A percentile compares a stretch with the other conserved stretches of the same genome.
Conservation (phyloP, 2,113 vertebrate genomes). For the Colossoma macropomum region DNA sequence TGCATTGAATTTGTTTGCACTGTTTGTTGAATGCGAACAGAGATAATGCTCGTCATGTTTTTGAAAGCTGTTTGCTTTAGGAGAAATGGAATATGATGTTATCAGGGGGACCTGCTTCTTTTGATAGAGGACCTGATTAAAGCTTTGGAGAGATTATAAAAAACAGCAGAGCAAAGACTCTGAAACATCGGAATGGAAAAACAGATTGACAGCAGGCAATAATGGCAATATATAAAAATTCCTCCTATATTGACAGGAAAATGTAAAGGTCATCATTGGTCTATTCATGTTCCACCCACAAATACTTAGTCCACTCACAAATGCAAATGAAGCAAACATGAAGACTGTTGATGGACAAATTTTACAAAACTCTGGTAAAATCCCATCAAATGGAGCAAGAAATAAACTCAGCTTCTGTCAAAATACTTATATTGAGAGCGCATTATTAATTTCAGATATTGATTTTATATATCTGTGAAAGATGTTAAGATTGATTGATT, state of each 20-base stretch:
- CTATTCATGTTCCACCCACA: not conserved
- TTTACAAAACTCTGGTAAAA: too few species aligned
- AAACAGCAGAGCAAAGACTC: not conserved
- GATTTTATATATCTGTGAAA: too few species aligned
- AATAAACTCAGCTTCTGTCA: too few species aligned
- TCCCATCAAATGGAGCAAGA: too few species aligned
- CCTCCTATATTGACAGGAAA: not conserved
- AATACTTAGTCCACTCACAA: too few species aligned
- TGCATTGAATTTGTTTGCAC: conserved; percentile 11
- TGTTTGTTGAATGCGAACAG: not conserved
- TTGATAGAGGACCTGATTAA: not conserved
- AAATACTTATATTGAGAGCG: too few species aligned
- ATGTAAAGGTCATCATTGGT: not conserved
- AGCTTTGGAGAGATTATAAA: not conserved
- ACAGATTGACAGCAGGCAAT: not conserved
- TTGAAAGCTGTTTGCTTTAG: conserved; percentile 6
- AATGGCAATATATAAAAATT: not conserved
- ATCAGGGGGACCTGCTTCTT: not conserved
- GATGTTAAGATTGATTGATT: too few species aligned
- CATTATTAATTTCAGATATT: too few species aligned
- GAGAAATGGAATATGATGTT: conserved; percentile 1
- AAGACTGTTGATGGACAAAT: too few species aligned
- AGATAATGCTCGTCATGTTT: not conserved
- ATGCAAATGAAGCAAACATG: too few species aligned
- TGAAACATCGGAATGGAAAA: not conserved